Evolutionary conservation across 2,888 invertebrate genomes (phyloP).

Genomic region (Lacanobia oleracea): DNA sequence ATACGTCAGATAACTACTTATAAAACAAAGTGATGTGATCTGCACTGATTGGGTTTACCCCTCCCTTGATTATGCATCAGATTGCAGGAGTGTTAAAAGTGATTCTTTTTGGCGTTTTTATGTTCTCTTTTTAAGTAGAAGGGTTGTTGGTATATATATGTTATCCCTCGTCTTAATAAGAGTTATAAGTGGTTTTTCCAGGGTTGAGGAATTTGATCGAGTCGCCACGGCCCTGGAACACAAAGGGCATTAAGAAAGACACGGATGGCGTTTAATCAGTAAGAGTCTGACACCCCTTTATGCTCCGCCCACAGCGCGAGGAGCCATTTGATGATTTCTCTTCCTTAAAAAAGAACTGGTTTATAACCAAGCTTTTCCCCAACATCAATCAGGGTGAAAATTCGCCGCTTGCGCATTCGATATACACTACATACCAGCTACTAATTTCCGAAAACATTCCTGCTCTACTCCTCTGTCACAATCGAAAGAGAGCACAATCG

Average conservation of each 20-base stretch:
- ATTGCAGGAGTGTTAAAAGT: neutral
- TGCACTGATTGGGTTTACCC: neutral
- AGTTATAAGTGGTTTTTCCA: neutral
- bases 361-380: no score
- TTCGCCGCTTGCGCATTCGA: neutral
- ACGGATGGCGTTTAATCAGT: no score
- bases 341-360: no score
- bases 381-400: neutral
- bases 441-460: slow-evolving; percentile 13
- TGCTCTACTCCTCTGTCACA: neutral
- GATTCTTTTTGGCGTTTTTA: neutral
- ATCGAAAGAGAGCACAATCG: slow-evolving; percentile 20
- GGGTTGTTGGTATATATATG: neutral
- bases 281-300: no score
- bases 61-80: neutral
- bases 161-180: neutral
- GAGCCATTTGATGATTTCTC: no score
- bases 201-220: no score
- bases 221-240: no score
- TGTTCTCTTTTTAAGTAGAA: neutral
- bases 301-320: no score
- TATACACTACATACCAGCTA: neutral
- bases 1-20: neutral
- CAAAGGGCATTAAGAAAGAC: no score
- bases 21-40: neutral